A percentile compares a stretch with the other conserved stretches of the same genome.
Evolutionary conservation across 2,113 vertebrate species (phyloP).

Genomic region (Colistium nudipinnis): DNA sequence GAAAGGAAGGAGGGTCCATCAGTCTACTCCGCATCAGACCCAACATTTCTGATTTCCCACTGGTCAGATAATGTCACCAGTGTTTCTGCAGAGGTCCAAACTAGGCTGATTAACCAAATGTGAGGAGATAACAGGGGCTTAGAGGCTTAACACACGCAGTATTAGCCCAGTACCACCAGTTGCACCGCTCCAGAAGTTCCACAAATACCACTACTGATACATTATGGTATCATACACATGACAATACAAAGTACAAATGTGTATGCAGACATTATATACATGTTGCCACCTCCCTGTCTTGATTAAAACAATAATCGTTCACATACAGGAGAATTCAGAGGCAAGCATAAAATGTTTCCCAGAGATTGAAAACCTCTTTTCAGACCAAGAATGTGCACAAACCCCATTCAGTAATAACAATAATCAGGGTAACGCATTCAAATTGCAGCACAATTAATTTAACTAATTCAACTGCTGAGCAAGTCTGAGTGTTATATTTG

Average conservation of each 20-base stretch:
- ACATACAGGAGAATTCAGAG: background rate
- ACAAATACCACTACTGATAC: too few species aligned
- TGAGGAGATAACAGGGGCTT: constrained; percentile 65
- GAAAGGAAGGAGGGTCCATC: background rate
- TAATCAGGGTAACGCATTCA: too few species aligned
- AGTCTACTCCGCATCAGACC: background rate
- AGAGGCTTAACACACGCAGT: constrained; percentile 62
- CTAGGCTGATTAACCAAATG: constrained; percentile 65
- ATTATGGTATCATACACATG: too few species aligned
- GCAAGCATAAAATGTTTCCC: background rate
- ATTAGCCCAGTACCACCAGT: constrained; percentile 61
- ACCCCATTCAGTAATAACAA: background rate
- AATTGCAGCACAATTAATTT: background rate
- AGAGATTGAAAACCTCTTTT: background rate
- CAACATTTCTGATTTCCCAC: too few species aligned
- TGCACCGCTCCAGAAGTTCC: background rate
- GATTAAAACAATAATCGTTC: background rate
- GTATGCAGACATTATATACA: too few species aligned
- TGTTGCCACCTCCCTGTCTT: too few species aligned
- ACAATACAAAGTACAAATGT: too few species aligned
- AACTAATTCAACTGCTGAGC: background rate
- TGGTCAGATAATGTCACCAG: background rate
- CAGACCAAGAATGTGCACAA: background rate
- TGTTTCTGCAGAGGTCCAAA: constrained; percentile 21
- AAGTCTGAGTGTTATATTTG: too few species aligned